Base-by-base conservation (phyloP, 2,888 invertebrate species). In the Tipula unca region DNA sequence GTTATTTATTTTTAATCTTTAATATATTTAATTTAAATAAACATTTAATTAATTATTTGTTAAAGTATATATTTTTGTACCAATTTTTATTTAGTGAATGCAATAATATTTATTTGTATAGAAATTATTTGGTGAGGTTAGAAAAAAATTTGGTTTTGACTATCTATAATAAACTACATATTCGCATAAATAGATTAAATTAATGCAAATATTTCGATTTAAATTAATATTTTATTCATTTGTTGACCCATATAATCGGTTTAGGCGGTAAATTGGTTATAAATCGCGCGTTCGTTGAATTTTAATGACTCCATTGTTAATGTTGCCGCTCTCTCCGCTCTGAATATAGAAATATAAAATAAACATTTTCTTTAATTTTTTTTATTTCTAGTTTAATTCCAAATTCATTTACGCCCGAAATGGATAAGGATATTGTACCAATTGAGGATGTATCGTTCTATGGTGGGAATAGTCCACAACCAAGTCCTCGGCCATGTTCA, bases 401-500 rank as follows among this genome's bases (percentile, higher is more conserved):
- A 0, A 92, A 92, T 84, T 92, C 89, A 88, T 93, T 93, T 90
- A 91, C 89, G 86, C 91, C 93, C 10, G 69, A 69, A 29, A 92
- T 92, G 89, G 92, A 92, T 0, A 87, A 86, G 39, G 84, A 87
- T 35, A 87, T 88, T 84, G 89, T 90, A 89, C 88, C 89, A 82
- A 88, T 89, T 85, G 90, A 91, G 86, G 90, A 90, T 86, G 87
- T 91, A 39, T 90, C 91, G 84, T 90, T 91, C 86, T 91, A 90
- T 86, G 89, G 89, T 85, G 89, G 89, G 85, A 89, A 89, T 42
- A 87, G 86, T 86, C 86, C 87, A 86, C 85, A 85, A 82, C 87
- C 85, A 82, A 87, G 87, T 85, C 87, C 87, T 8, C 85, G 86
- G 54, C 86, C 87, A 39, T 87, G 86, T 86, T 88, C 86, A 87